A percentile compares a stretch with the other conserved stretches of the same genome.
These are phyloP conservation scores for Tetranychus piercei DNA, from an alignment of 2,888 invertebrate species.

Conservation along the genomic window DNA sequence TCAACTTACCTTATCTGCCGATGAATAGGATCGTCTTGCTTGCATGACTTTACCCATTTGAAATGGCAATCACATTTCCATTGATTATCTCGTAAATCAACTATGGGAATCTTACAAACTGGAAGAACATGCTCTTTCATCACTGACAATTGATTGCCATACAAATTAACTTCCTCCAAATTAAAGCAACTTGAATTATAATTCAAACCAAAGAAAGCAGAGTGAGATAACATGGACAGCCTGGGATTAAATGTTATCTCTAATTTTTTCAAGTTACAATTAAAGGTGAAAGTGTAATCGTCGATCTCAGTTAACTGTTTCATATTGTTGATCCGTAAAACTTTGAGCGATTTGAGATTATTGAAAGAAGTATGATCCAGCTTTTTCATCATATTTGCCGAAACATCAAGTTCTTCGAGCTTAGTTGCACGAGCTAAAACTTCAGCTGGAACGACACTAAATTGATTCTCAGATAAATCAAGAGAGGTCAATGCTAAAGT, in stretches of 20 bases:
- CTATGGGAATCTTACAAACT: conserved; percentile 17
- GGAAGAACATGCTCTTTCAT: conserved; percentile 15
- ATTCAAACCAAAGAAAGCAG: background rate
- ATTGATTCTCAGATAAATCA: background rate
- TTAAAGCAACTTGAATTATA: conserved; percentile 1
- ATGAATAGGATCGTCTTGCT: conserved; percentile 13
- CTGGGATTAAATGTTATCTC: background rate
- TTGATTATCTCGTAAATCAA: conserved; percentile 24
- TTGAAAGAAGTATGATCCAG: conserved; percentile 18
- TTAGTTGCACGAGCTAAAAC: conserved; percentile 3
- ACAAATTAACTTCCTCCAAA: conserved; percentile 12
- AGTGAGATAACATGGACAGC: background rate
- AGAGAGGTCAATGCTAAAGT: background rate
- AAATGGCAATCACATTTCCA: conserved; percentile 25
- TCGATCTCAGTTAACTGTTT: conserved; percentile 15
- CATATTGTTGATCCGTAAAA: conserved; percentile 19
- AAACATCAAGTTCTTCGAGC: conserved; percentile 17
- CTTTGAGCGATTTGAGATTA: conserved; percentile 10
- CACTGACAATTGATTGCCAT: conserved; percentile 14
- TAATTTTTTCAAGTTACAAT: conserved; percentile 8
- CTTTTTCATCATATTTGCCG: conserved; percentile 17
- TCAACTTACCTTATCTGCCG: conserved; percentile 2
- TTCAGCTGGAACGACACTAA: background rate
- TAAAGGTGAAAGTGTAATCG: conserved; percentile 19
- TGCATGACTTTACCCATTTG: conserved; percentile 22